Evolutionary conservation across 2,113 vertebrate species (phyloP).

Genomic region (Phasianus colchicus): DNA sequence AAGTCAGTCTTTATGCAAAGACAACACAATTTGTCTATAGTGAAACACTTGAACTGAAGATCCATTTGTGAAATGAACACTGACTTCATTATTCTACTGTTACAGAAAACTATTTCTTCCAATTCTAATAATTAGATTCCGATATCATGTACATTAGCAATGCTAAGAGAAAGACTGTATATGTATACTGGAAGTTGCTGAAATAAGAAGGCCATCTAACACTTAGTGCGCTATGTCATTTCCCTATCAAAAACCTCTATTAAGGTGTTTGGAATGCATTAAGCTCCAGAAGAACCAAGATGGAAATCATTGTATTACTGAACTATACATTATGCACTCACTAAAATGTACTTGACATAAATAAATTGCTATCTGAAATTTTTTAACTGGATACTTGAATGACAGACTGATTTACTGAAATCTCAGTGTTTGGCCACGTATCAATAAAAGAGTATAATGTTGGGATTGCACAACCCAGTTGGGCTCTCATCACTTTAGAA

Average conservation of each 20-base stretch:
- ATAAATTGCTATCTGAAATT: neutral
- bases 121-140: neutral
- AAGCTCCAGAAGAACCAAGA: neutral
- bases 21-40: neutral
- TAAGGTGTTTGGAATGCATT: neutral
- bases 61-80: neutral
- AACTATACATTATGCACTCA: neutral
- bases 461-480: neutral
- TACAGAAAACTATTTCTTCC: neutral
- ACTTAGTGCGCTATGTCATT: neutral
- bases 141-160: neutral
- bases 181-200: neutral
- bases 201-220: neutral
- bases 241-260: neutral
- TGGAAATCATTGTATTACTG: neutral
- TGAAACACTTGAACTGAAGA: neutral
- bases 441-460: neutral
- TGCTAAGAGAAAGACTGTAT: neutral
- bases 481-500: neutral
- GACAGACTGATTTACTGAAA: neutral
- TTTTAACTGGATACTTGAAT: accelerated
- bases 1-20: neutral
- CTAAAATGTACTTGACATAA: neutral
- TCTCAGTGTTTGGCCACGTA: neutral
- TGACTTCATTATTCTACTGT: neutral